Conservation (phyloP, 2,888 invertebrate genomes). For the Ecliptopera silaceata region DNA sequence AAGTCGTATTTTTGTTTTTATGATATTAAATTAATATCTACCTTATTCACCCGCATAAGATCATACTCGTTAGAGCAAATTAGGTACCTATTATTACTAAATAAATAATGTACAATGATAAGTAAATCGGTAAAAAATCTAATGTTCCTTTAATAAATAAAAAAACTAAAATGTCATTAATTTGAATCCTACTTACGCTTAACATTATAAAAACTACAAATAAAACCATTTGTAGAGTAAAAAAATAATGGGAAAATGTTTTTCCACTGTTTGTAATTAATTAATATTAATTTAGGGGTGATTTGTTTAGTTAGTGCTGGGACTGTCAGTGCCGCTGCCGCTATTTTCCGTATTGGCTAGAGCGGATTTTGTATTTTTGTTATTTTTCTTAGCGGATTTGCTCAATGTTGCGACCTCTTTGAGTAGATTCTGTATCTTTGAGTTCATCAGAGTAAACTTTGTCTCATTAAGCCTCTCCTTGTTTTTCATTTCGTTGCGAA, state of each 20-base stretch:
- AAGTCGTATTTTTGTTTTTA: not conserved
- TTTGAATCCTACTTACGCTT: constrained; percentile 74
- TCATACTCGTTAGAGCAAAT: constrained; percentile 31
- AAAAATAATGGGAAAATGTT: constrained; percentile 78
- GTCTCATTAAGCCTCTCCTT: constrained; percentile 91
- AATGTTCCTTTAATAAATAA: constrained; percentile 47
- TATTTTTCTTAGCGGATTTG: constrained; percentile 88
- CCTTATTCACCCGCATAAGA: constrained; percentile 48
- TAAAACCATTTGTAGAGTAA: constrained; percentile 80
- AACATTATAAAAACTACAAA: constrained; percentile 75
- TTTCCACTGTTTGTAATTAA: constrained; percentile 51
- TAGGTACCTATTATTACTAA: constrained; percentile 16
- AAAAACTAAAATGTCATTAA: constrained; percentile 54
- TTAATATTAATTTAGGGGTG: constrained; percentile 28
- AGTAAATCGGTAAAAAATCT: constrained; percentile 45
- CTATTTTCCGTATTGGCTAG: constrained; percentile 83
- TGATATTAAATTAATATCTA: constrained; percentile 29
- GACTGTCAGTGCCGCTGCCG: constrained; percentile 93
- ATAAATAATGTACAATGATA: constrained; percentile 43
- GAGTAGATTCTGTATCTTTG: constrained; percentile 90
- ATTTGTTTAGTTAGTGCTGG: constrained; percentile 84
- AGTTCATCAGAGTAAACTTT: constrained; percentile 90
- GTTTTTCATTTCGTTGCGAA: constrained; percentile 92
- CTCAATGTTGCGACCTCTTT: constrained; percentile 94
- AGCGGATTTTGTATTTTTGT: constrained; percentile 73